A percentile compares a stretch with the other conserved stretches of the same genome.
Evolutionary conservation across 2,888 invertebrate species (phyloP).

Genomic region (Lottia scabra): DNA sequence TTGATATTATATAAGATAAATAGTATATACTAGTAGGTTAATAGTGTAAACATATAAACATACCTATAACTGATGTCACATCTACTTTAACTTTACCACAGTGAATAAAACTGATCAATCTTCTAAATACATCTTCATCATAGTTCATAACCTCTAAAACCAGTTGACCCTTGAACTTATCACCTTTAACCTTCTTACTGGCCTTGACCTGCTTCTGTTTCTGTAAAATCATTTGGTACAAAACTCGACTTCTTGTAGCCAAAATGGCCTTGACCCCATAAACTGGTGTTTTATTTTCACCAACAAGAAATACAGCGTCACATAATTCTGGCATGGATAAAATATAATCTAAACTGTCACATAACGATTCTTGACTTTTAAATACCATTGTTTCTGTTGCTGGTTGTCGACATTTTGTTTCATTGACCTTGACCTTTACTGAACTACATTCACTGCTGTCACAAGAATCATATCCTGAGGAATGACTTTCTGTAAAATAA

Average conservation of each 20-base stretch:
- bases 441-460: background rate
- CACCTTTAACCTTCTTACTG: background rate
- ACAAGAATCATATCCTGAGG: background rate
- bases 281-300: background rate
- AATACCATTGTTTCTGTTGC: background rate
- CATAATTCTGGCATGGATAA: background rate
- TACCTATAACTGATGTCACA: background rate
- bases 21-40: no score
- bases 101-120: slow-evolving; percentile 1
- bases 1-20: no score
- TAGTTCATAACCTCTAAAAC: background rate
- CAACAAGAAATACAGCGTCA: background rate
- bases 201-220: background rate
- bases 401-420: background rate
- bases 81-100: slow-evolving; percentile 1
- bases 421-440: no score
- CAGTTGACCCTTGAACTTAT: background rate
- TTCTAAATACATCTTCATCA: slow-evolving; percentile 2
- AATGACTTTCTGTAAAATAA: background rate
- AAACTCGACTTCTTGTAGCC: background rate
- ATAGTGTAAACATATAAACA: background rate
- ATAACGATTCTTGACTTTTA: background rate
- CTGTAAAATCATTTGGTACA: background rate
- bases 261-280: background rate
- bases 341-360: background rate